These are phyloP conservation scores for Alethe diademata DNA, from an alignment of 2,113 vertebrate genomes.

Conservation along the genomic window DNA sequence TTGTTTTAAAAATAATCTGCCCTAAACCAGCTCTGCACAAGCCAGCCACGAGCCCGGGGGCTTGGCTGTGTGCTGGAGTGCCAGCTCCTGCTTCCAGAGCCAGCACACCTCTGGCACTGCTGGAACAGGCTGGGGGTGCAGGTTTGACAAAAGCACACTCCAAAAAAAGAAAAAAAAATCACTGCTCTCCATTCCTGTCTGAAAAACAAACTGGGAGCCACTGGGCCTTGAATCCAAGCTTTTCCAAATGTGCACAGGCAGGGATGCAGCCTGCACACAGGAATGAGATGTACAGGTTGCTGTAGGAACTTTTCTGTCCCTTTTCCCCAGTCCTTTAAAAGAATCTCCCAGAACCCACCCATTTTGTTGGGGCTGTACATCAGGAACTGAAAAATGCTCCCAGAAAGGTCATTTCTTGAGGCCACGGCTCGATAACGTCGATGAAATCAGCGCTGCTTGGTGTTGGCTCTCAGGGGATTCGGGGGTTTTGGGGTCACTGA, in stretches of 20 bases:
- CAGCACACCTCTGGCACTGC: not conserved
- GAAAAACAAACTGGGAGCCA: not conserved
- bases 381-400: not conserved
- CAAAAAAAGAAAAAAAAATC: not conserved
- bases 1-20: not conserved
- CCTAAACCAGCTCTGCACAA: not conserved
- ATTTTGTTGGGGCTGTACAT: not conserved
- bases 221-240: fast-evolving
- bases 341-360: not conserved
- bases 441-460: not conserved
- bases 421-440: fast-evolving
- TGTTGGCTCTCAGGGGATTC: not conserved
- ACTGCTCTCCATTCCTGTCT: not conserved
- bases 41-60: not conserved
- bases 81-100: not conserved
- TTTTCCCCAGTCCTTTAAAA: not conserved
- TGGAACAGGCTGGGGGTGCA: fast-evolving
- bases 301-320: not conserved
- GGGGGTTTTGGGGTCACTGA: not conserved
- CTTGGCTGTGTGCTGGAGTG: not conserved
- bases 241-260: not conserved
- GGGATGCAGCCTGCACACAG: not conserved
- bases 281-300: fast-evolving
- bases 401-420: not conserved
- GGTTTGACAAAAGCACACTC: not conserved